Base-by-base conservation (phyloP, 2,113 vertebrate genomes). In the Rhea americana region DNA sequence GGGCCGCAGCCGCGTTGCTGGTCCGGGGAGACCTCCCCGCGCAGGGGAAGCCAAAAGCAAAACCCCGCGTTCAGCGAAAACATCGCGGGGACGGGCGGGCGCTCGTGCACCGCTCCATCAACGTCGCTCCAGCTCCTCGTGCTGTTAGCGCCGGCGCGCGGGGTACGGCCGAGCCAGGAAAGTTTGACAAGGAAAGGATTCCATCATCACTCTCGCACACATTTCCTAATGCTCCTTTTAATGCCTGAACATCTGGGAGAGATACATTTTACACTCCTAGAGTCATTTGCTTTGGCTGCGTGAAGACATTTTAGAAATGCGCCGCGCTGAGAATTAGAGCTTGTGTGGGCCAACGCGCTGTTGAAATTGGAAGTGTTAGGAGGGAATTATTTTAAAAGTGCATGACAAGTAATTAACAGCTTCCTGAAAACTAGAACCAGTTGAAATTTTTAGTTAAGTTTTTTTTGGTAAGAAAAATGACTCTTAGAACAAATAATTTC, bases 401-500 rank as follows among this genome's bases (percentile, higher is more conserved):
- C 26, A 13, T 78, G 72, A 72, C 41, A 56, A 67, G 81, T 48
- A 62, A 94, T 92, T 92, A 94, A 43, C 73, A n/a, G 90, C 92
- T 94, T 94, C 87, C 76, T 48, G 76, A 80, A 75, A 55, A 30
- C 58, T 11, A 39, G 58, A 68, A 82, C 47, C 48, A 14, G 77
- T 35, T 75, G 90, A 47, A 80, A 68, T 48, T 43, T 13, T 22
- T 62, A 16, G 55, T 39, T 67, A 25, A 48, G 55, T 5, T 10
- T 56, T 41, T 37, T n/a, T 48, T 9, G n/a, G 21, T 2, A 63
- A 87, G 91, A 77, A 82, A 85, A 91, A 88, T 26, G 72, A 32
- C 18, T 91, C 51, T 85, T 55, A 26, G 51, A 75, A 55, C 39
- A 62, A 90, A 66, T 26, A 3, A 22, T 74, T 93, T 65, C 66